Evolutionary conservation across 2,888 invertebrate species (phyloP).

Genomic region (Orchesella flavescens): DNA sequence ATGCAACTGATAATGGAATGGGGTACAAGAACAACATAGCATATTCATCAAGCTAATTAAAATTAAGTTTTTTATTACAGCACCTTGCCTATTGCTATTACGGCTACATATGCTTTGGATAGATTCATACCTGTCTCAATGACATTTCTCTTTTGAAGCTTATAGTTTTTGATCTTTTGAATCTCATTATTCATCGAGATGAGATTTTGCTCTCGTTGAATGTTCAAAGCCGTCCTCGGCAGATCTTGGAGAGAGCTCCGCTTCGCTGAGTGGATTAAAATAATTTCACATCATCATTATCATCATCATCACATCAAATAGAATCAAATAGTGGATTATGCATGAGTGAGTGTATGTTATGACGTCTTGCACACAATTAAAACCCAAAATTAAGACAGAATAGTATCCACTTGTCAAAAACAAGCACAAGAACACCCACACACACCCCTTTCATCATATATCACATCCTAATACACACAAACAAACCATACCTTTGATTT

Average conservation of each 20-base stretch:
- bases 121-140: conserved; percentile 50
- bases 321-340: not conserved
- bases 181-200: conserved; percentile 63
- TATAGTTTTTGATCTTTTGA: conserved; percentile 64
- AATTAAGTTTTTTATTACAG: too few species aligned
- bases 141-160: conserved; percentile 52
- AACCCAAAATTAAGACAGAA: too few species aligned
- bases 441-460: too few species aligned
- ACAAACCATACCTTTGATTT: conserved; percentile 58
- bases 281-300: too few species aligned
- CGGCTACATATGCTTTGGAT: not conserved
- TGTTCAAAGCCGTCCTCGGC: conserved; percentile 61
- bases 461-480: not conserved
- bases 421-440: too few species aligned
- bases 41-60: too few species aligned
- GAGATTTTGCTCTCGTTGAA: conserved; percentile 57
- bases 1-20: too few species aligned
- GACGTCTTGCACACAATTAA: too few species aligned
- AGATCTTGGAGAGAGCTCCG: conserved; percentile 63
- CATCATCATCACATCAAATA: not conserved
- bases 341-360: too few species aligned
- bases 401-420: too few species aligned
- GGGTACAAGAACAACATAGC: too few species aligned
- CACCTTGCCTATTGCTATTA: too few species aligned
- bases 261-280: conserved; percentile 48